A percentile compares a stretch with the other conserved stretches of the same genome.
phyloP scores from a whole-genome alignment of 2,888 invertebrate species.

The Priocnemis perturbator region DNA sequence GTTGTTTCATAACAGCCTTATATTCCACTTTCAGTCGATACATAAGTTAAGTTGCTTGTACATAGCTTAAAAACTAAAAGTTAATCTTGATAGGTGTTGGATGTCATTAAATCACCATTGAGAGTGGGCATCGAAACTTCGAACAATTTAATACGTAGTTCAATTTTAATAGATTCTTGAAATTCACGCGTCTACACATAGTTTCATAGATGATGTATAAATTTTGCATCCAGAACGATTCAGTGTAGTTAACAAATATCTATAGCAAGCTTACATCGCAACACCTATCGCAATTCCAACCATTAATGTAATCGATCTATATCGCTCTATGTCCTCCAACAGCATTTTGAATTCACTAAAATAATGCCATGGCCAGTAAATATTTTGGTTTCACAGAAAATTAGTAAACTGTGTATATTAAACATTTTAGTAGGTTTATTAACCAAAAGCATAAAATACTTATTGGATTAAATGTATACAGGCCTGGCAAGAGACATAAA shows the following conservation, averaged over 20 bases:
- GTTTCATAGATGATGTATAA: constrained; percentile 14
- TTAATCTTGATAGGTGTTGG: constrained; percentile 28
- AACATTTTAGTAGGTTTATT: constrained; percentile 42
- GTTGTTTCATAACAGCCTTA: constrained; percentile 55
- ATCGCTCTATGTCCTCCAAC: constrained; percentile 22
- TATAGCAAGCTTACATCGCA: constrained; percentile 15
- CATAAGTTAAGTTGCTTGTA: constrained; percentile 54
- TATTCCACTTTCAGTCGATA: constrained; percentile 58
- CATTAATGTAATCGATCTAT: constrained; percentile 27
- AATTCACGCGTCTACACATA: constrained; percentile 8
- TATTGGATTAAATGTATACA: constrained; percentile 68
- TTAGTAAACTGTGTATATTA: constrained; percentile 32
- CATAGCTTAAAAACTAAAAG: constrained; percentile 24
- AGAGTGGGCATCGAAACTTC: constrained; percentile 15
- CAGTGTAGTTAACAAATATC: not conserved
- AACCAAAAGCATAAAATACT: constrained; percentile 68
- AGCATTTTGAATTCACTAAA: constrained; percentile 35
- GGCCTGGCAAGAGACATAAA: constrained; percentile 67
- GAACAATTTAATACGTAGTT: constrained; percentile 23
- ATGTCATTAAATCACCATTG: not conserved
- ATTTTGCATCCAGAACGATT: constrained; percentile 4
- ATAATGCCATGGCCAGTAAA: constrained; percentile 32
- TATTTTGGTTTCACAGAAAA: constrained; percentile 27
- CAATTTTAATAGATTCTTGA: no score
- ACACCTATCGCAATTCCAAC: constrained; percentile 33